Percentiles rank a stretch among this genome's conserved stretches.
These are phyloP conservation scores for Trichonephila clavata DNA, from an alignment of 1,140 invertebrate species.

Conservation along the genomic window DNA sequence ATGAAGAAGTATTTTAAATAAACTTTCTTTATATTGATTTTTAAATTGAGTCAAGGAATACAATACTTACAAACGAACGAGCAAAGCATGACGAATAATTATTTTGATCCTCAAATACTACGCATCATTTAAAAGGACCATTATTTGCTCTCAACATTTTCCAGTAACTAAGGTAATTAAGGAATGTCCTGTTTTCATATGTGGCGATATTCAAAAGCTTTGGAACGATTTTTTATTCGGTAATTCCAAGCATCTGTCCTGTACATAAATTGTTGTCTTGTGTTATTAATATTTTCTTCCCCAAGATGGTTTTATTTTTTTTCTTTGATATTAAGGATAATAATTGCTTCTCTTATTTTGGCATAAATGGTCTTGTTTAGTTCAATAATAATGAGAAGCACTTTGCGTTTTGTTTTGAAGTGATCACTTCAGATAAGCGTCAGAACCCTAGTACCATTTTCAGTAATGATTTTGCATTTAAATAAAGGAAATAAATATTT, in stretches of 20 bases:
- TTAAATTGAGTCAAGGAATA: slow-evolving; percentile 11
- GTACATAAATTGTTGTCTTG: neutral
- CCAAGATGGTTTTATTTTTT: neutral
- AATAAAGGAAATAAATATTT: no score
- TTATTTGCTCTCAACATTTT: slow-evolving; percentile 49
- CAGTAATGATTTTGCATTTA: no score
- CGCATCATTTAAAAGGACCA: slow-evolving; percentile 39
- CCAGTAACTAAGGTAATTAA: slow-evolving; percentile 56
- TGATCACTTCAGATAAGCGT: neutral
- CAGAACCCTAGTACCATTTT: no score
- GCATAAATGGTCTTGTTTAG: neutral
- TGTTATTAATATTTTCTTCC: slow-evolving; percentile 22
- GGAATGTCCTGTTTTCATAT: slow-evolving; percentile 26
- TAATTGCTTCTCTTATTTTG: neutral
- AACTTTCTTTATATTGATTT: slow-evolving; percentile 9
- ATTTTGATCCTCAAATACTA: slow-evolving; percentile 26
- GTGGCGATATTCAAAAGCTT: neutral
- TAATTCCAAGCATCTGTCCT: neutral
- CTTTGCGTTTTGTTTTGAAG: neutral
- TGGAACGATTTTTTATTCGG: neutral
- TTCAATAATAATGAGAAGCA: no score
- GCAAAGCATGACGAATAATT: slow-evolving; percentile 24
- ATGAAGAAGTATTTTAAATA: neutral
- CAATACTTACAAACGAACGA: slow-evolving; percentile 38
- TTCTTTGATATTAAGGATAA: neutral